A percentile compares a stretch with the other conserved stretches of the same genome.
These are phyloP conservation scores for Ceraclea dissimilis DNA, from an alignment of 2,888 invertebrate species.

Conservation along the genomic window DNA sequence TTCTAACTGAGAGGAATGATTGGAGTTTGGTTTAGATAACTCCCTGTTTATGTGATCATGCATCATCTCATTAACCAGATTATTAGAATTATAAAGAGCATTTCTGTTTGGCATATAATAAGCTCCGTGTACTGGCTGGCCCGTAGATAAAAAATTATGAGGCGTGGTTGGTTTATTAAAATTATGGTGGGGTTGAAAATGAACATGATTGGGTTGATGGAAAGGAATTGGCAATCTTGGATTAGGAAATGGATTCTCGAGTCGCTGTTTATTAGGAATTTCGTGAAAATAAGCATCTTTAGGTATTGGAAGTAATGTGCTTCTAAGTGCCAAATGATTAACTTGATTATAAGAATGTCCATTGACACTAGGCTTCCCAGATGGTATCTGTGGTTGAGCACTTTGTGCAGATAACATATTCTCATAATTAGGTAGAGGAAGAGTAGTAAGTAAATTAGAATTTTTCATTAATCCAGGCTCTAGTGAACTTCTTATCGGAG, in stretches of 20 bases:
- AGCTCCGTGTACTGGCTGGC: conserved; percentile 6
- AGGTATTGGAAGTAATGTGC: conserved; percentile 39
- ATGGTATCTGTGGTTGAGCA: conserved; percentile 26
- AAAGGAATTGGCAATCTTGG: conserved; percentile 34
- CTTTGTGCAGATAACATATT: conserved; percentile 31
- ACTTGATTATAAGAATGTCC: conserved; percentile 16
- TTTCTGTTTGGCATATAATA: conserved; percentile 36
- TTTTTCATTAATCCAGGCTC: conserved; percentile 51
- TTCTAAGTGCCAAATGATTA: conserved; percentile 23
- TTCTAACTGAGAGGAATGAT: background rate
- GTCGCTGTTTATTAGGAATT: conserved; percentile 42
- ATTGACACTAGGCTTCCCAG: conserved; percentile 23
- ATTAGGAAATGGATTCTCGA: conserved; percentile 23
- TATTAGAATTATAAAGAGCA: conserved; percentile 39
- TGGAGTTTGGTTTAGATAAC: conserved; percentile 32
- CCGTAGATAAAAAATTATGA: background rate
- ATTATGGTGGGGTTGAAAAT: conserved; percentile 21
- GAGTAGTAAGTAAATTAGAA: conserved; percentile 44
- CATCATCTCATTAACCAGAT: conserved; percentile 48
- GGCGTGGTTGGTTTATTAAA: conserved; percentile 13
- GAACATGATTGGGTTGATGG: conserved; percentile 33
- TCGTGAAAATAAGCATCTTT: conserved; percentile 58
- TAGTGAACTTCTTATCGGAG: conserved; percentile 40
- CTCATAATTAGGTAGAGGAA: conserved; percentile 52
- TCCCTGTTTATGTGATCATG: conserved; percentile 47